These are phyloP conservation scores for Labroides dimidiatus DNA, from an alignment of 2,797 vertebrate genomes.

Conservation along the genomic window DNA sequence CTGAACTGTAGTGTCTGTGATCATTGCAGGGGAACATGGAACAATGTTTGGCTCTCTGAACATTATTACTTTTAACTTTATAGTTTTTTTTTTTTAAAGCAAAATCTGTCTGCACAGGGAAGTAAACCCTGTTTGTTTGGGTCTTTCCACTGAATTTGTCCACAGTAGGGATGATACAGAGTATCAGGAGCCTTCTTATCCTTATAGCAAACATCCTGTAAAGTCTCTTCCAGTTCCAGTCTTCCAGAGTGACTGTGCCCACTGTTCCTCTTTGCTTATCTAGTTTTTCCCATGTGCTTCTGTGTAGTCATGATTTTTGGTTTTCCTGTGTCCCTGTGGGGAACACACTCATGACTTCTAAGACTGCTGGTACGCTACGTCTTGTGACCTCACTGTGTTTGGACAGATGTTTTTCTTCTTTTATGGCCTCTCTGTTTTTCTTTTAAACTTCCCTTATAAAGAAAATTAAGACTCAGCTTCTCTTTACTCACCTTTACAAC, in stretches of 20 bases:
- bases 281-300: conserved; percentile 21
- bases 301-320: conserved; percentile 31
- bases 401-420: conserved; percentile 9
- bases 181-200: conserved; percentile 1
- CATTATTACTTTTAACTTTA: neutral
- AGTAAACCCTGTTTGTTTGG: neutral
- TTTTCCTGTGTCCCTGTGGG: conserved; percentile 35
- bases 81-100: neutral
- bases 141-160: neutral
- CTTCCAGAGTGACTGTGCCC: neutral
- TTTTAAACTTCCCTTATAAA: neutral
- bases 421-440: neutral
- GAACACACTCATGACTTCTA: neutral
- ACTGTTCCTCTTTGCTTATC: conserved; percentile 29
- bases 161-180: neutral
- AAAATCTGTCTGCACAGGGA: neutral
- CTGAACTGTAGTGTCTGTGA: neutral
- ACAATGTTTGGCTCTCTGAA: neutral
- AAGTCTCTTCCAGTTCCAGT: neutral
- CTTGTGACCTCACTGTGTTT: conserved; percentile 16
- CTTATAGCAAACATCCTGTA: conserved; percentile 35
- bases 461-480: neutral
- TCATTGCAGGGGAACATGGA: neutral
- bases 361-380: neutral
- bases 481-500: neutral